A percentile compares a stretch with the other conserved stretches of the same genome.
Conservation (phyloP, 2,888 invertebrate species). For the Bellardia pandia region DNA sequence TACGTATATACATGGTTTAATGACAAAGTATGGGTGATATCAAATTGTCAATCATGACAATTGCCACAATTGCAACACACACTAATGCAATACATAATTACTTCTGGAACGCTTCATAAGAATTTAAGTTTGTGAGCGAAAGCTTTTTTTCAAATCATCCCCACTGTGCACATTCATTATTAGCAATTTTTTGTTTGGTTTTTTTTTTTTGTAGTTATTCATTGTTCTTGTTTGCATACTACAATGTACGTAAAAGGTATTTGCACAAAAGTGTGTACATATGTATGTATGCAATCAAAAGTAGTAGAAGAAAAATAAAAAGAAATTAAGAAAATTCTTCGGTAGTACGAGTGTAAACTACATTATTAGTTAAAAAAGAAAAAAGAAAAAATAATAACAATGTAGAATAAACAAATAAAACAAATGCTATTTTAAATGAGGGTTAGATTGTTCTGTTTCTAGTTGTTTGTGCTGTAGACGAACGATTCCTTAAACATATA, state of each 20-base stretch:
- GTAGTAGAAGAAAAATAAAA: conserved; percentile 9
- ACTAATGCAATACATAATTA: too few species aligned
- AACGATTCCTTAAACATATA: conserved; percentile 47
- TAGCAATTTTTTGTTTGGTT: neutral
- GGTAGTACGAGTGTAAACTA: conserved; percentile 34
- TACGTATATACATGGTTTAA: too few species aligned
- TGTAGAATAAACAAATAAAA: conserved; percentile 24
- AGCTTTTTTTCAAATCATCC: neutral
- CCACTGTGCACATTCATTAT: conserved; percentile 1
- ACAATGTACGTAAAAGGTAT: conserved; percentile 6
- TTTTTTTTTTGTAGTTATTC: neutral
- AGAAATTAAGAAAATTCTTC: conserved; percentile 18
- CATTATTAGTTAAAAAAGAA: conserved; percentile 32
- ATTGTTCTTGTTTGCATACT: conserved; percentile 15
- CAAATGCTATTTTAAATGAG: conserved; percentile 57
- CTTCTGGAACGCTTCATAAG: too few species aligned
- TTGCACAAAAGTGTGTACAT: neutral
- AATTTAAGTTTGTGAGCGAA: too few species aligned
- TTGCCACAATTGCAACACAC: too few species aligned
- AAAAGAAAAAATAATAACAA: conserved; percentile 12
- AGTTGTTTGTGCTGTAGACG: neutral
- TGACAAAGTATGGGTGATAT: too few species aligned
- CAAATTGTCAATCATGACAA: too few species aligned
- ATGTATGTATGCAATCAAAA: neutral
- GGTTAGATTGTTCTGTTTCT: conserved; percentile 3